Evolutionary conservation across 2,888 invertebrate species (phyloP), one percentile per base, ranked within the genome.

Genomic region (Junonia oenone): DNA sequence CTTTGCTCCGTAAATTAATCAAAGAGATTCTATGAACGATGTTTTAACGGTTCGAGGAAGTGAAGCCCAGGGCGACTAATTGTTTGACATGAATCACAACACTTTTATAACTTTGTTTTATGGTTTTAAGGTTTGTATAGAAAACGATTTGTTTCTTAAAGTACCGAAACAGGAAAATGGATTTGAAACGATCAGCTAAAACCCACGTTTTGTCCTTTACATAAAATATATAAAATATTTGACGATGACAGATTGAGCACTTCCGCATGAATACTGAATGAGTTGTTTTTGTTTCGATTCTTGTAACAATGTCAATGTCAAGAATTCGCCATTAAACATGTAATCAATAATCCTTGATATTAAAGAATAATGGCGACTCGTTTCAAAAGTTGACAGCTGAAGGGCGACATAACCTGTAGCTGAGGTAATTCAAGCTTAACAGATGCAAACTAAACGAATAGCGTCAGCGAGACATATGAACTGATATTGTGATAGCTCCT

Each of bases 401-500:
- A 74, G 75, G 75, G 69, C 71, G 55, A 45, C 65, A 51, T 53
- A 59, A 55, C 53, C 14, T 33, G 26, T 51, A 38, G 22, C 33
- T 37, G 43, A 40, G 51, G 35, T 49, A 51, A 55, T 59, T 56
- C 55, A 46, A 61, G 61, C 58, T 59, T 61, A 58, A 51, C 49
- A 50, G 59, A 62, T 61, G 53, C 52, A 51, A 51, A 58, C 48
- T 59, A 46, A 47, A 53, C 56, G 3, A 57, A 55, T 59, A 50
- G 59, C 45, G 51, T 58, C 59, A 53, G 38, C 51, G 57, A 61
- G 63, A 59, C 60, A 63, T 67, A 61, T 69, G 65, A 66, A 68
- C 68, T 69, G 76, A 76, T 72, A 74, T 71, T 71, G 68, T 76
- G 76, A 78, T 77, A 75, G 74, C 70, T 68, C 68, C 68, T 67